These are phyloP conservation scores for Heliornis fulica DNA, from an alignment of 2,113 vertebrate species.

Conservation along the genomic window DNA sequence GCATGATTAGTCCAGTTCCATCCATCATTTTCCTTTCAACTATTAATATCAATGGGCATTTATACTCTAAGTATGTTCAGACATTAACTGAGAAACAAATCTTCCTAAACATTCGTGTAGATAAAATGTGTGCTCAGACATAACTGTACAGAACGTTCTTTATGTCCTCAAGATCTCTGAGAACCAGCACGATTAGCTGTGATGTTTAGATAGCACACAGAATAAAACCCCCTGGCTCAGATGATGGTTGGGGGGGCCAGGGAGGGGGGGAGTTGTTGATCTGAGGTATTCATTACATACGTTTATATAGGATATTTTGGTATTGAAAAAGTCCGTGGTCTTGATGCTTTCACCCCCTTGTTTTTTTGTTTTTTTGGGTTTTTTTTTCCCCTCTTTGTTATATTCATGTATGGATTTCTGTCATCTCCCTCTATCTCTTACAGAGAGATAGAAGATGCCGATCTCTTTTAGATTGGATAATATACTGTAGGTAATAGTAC, in stretches of 20 bases:
- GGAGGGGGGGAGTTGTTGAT: not conserved
- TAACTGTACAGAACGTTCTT: constrained; percentile 20
- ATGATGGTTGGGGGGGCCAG: not conserved
- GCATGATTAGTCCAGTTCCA: constrained; percentile 18
- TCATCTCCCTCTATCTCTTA: constrained; percentile 18
- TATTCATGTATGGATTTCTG: constrained; percentile 12
- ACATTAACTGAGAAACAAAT: constrained; percentile 36
- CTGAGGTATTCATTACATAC: not conserved
- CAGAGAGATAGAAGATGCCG: constrained; percentile 58
- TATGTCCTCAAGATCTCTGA: not conserved
- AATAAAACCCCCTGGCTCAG: not conserved
- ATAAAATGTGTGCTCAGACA: constrained; percentile 28
- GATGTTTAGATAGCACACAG: not conserved
- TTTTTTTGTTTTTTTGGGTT: not conserved
- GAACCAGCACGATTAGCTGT: not conserved
- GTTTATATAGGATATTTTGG: not conserved
- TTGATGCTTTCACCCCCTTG: not conserved
- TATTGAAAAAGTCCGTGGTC: not conserved
- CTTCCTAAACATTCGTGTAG: not conserved
- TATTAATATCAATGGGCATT: constrained; percentile 18
- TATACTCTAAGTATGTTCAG: not conserved
- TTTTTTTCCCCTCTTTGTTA: constrained; percentile 57
- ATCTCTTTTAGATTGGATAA: constrained; percentile 62
- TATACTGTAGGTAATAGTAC: constrained; percentile 67
- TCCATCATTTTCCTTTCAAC: constrained; percentile 33